Evolutionary conservation across 2,113 vertebrate genomes (phyloP).

Genomic region (Albula goreensis): DNA sequence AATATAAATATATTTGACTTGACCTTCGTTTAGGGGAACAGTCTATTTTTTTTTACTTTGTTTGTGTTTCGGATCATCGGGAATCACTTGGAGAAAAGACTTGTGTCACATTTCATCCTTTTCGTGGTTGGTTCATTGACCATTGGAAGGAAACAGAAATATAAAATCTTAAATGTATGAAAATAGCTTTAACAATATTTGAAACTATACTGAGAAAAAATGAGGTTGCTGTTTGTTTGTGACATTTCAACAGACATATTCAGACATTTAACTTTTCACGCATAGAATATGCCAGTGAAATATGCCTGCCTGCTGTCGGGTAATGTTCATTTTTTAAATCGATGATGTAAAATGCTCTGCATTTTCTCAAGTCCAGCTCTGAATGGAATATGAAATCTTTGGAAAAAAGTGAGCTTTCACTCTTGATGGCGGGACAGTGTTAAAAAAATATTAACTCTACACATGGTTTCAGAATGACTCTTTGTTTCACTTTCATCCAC

Average conservation of each 20-base stretch:
- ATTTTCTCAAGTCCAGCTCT: conserved; percentile 43
- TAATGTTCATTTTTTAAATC: conserved; percentile 21
- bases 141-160: conserved; percentile 18
- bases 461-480: conserved; percentile 63
- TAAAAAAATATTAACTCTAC: conserved; percentile 48
- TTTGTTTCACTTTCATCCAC: conserved; percentile 63
- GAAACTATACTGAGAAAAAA: neutral
- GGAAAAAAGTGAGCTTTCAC: conserved; percentile 25
- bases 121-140: conserved; percentile 34
- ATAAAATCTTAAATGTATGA: neutral
- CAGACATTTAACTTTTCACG: neutral
- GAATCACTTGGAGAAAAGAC: conserved; percentile 38
- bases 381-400: conserved; percentile 35
- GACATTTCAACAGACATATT: neutral
- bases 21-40: neutral
- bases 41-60: conserved; percentile 34
- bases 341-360: conserved; percentile 51
- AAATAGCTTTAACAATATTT: neutral
- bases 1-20: conserved; percentile 44
- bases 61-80: conserved; percentile 40
- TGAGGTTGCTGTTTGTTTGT: neutral
- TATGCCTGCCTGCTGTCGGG: conserved; percentile 21
- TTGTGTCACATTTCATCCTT: conserved; percentile 31
- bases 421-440: conserved; percentile 7
- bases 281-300: neutral